Base-by-base conservation (phyloP, 2,888 invertebrate genomes). In the Drosophila affinis region DNA sequence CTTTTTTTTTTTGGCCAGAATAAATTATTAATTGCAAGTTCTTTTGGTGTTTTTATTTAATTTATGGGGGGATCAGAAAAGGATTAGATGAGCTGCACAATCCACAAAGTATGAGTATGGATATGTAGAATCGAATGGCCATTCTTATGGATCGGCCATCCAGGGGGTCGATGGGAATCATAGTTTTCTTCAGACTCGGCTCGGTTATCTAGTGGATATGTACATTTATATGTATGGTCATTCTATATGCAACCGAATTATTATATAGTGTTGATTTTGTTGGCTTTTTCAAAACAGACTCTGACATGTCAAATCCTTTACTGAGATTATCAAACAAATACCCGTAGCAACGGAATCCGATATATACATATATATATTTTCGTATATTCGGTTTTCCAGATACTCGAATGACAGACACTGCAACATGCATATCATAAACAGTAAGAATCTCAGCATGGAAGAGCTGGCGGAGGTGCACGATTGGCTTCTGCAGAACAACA, bases 401-500 rank as follows among this genome's bases (percentile, higher is more conserved):
- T 14, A 5, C 0, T 14, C 39, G 39, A 34, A 34, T 12, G 34
- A 3, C 4, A 34, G 34, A 3, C 4, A 34, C 34, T 12, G 39
- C 39, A n/a, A 7, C 1, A 87, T 83, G 82, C 85, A 85, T 53
- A 82, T 53, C 18, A 75, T 83, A 7, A 56, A 10, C 12, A 57
- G 4, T 45, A 84, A 79, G 52, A 53, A 5, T 3, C 57, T 87
- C 4, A 77, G 29, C 56, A 51, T 46, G 47, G 77, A 76, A 12
- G 88, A 90, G 44, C 9, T 76, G 14, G 53, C 69, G 51, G 77
- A 89, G 52, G 68, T 89, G 6, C 58, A 64, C 24, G 65, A 76
- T 0, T 89, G 89, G 89, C 56, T 90, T 4, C 56, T 73, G 7
- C 74, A 76, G 58, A 77, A 78, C 5, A 58, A 76, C 1, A 65